Evolutionary conservation across 2,888 invertebrate genomes (phyloP).

Genomic region (Ectemnius lituratus): DNA sequence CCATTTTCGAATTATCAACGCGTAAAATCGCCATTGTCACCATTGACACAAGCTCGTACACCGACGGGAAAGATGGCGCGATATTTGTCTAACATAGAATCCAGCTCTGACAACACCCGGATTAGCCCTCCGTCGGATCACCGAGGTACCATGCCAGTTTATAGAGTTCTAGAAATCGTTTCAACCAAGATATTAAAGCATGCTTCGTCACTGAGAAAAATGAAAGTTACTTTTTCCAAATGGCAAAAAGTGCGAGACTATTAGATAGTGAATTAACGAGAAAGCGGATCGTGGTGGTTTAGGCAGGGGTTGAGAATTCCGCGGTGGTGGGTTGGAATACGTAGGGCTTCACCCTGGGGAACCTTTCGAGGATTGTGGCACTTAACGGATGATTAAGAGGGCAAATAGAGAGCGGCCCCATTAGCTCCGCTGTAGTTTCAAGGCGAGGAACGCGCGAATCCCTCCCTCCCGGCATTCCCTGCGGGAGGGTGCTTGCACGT

Average conservation of each 20-base stretch:
- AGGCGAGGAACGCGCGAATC: conserved; percentile 20
- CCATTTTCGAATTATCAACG: conserved; percentile 70
- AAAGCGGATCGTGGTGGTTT: neutral
- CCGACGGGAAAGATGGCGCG: conserved; percentile 40
- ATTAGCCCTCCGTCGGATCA: conserved; percentile 61
- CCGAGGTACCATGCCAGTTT: conserved; percentile 17
- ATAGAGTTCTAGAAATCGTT: neutral
- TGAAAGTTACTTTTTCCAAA: neutral
- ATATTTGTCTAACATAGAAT: conserved; percentile 64
- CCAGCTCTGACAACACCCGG: conserved; percentile 72
- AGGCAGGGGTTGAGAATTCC: neutral
- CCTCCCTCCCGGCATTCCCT: conserved; percentile 34
- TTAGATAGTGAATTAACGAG: conserved; percentile 2
- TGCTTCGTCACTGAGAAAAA: neutral
- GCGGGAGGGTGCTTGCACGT: conserved; percentile 54
- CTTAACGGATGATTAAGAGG: conserved; percentile 76
- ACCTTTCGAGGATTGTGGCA: conserved; percentile 62
- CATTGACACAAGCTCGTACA: conserved; percentile 9
- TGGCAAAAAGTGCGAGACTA: neutral
- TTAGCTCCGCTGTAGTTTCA: conserved; percentile 40
- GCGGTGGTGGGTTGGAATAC: neutral
- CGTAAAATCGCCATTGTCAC: conserved; percentile 72
- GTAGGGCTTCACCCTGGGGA: conserved; percentile 35
- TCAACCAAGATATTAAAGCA: no score
- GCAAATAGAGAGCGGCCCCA: conserved; percentile 70